Percentiles rank a stretch among this genome's conserved stretches.
These are phyloP conservation scores for Lucifuga dentata DNA, from an alignment of 2,113 vertebrate species.

Conservation along the genomic window DNA sequence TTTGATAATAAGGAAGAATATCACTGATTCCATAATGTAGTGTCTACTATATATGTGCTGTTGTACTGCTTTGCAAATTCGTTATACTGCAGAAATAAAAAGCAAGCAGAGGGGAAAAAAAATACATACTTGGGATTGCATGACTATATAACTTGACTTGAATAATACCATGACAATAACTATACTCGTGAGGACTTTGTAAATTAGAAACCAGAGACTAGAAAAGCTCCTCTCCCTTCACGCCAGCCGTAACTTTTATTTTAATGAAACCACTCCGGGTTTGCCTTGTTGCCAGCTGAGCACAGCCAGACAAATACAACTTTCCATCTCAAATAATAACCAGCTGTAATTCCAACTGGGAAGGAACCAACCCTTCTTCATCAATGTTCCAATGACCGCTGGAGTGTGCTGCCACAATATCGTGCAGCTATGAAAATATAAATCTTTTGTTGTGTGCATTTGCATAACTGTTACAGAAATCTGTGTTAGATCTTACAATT, in stretches of 20 bases:
- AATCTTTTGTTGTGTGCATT: conserved; percentile 7
- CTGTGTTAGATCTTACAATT: conserved; percentile 16
- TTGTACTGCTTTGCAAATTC: too few species aligned
- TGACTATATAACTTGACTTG: conserved; percentile 17
- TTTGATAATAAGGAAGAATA: conserved; percentile 12
- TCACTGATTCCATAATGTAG: not conserved
- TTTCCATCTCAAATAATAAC: conserved; percentile 43
- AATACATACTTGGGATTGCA: not conserved
- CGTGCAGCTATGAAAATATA: conserved; percentile 8
- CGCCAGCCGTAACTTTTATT: conserved; percentile 30
- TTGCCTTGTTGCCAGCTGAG: conserved; percentile 53
- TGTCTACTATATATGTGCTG: not conserved
- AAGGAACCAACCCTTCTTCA: conserved; percentile 44
- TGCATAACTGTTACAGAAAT: conserved; percentile 13
- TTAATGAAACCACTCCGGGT: conserved; percentile 52
- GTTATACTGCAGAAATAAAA: conserved; percentile 20
- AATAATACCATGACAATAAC: conserved; percentile 46
- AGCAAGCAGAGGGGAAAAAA: conserved; percentile 23
- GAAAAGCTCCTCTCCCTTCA: conserved; percentile 39
- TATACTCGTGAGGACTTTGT: conserved; percentile 44
- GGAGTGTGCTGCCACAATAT: not conserved
- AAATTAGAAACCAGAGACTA: conserved; percentile 39
- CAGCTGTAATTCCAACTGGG: conserved; percentile 19
- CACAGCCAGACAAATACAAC: conserved; percentile 30
- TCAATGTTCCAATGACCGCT: conserved; percentile 19